Conservation (phyloP, 2,113 vertebrate genomes). For the Salvator merianae region DNA sequence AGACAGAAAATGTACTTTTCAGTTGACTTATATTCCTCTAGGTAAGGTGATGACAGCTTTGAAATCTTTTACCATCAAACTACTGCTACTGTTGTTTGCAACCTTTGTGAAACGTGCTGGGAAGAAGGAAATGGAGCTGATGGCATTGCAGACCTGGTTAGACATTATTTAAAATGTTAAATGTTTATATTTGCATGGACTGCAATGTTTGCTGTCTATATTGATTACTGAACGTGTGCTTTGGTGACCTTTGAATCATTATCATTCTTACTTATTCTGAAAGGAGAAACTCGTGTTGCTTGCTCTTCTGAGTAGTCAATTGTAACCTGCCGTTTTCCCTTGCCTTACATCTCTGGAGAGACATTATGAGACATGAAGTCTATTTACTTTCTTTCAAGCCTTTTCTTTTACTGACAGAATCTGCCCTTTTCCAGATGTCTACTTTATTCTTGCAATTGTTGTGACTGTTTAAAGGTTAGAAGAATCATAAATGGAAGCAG, state of each 20-base stretch:
- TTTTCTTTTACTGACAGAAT: slow-evolving; percentile 48
- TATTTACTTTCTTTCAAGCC: slow-evolving; percentile 62
- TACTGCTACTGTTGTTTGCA: neutral
- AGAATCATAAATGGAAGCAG: slow-evolving; percentile 65
- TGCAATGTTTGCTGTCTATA: neutral
- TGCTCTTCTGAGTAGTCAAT: slow-evolving; percentile 43
- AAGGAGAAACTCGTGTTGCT: slow-evolving; percentile 15
- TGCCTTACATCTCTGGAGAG: slow-evolving; percentile 46
- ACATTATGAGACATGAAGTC: slow-evolving; percentile 35
- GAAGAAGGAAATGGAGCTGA: neutral
- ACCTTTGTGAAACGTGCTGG: neutral
- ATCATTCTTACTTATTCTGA: slow-evolving; percentile 15
- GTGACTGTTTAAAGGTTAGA: slow-evolving; percentile 59
- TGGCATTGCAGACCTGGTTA: neutral
- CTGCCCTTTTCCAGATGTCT: slow-evolving; percentile 60
- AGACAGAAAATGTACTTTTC: slow-evolving; percentile 11
- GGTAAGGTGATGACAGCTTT: slow-evolving; percentile 5
- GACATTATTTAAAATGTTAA: slow-evolving; percentile 10
- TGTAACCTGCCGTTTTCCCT: slow-evolving; percentile 48
- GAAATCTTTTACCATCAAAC: neutral
- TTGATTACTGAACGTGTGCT: neutral
- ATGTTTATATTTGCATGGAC: slow-evolving; percentile 16
- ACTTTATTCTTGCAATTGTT: slow-evolving; percentile 57
- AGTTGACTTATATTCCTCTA: neutral
- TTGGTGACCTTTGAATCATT: slow-evolving; percentile 30